Evolutionary conservation across 1,140 invertebrate genomes (phyloP).

Genomic region (Drosophila funebris): DNA sequence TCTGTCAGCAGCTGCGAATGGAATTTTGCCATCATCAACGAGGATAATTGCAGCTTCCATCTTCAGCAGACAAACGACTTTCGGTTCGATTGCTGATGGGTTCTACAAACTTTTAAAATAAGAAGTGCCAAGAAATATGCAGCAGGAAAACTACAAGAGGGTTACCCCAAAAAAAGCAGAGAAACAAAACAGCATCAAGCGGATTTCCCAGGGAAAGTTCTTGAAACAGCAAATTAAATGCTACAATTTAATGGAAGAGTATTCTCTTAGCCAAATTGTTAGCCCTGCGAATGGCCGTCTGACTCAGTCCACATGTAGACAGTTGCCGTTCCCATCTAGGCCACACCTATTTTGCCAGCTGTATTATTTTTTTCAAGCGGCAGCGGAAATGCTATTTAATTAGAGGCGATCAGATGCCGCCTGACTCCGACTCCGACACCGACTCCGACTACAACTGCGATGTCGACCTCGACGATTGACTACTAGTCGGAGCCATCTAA

Average conservation of each 20-base stretch:
- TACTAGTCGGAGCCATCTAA: slow-evolving; percentile 50
- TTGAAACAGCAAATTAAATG: slow-evolving; percentile 24
- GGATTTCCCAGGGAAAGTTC: slow-evolving; percentile 22
- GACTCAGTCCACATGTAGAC: slow-evolving; percentile 3
- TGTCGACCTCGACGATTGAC: background rate
- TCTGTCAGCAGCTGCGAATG: slow-evolving; percentile 39
- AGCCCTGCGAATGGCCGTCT: slow-evolving; percentile 8
- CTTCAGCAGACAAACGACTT: slow-evolving; percentile 27
- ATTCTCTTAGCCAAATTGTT: slow-evolving; percentile 7
- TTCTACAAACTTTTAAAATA: background rate
- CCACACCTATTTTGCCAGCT: slow-evolving; percentile 45
- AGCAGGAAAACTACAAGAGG: background rate
- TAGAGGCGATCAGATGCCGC: slow-evolving; percentile 80
- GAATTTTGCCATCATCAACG: slow-evolving; percentile 69
- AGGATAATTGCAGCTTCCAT: slow-evolving; percentile 59
- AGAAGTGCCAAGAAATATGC: slow-evolving; percentile 15
- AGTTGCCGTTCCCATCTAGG: slow-evolving; percentile 44
- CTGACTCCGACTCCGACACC: slow-evolving; percentile 13
- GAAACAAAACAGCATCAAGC: slow-evolving; percentile 3
- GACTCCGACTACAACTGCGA: background rate
- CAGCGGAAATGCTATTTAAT: slow-evolving; percentile 81
- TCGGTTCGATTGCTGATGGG: background rate
- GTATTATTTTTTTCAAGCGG: slow-evolving; percentile 65
- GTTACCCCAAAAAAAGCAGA: background rate
- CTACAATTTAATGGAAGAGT: slow-evolving; percentile 23